phyloP scores from a whole-genome alignment of 2,797 vertebrate species.

The Taeniopygia guttata region DNA sequence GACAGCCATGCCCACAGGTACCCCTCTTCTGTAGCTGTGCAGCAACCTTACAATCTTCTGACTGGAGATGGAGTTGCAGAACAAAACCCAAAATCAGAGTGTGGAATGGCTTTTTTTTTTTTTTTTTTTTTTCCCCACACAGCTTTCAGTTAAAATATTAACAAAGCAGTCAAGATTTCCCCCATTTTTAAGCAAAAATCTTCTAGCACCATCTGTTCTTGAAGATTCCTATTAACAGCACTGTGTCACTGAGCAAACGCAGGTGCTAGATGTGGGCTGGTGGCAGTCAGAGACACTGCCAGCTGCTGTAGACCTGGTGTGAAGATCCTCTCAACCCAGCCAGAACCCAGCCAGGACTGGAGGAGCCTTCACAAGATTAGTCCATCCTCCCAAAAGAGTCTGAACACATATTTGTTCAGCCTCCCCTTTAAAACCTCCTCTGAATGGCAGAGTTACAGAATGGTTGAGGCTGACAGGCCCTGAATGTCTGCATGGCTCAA shows the following conservation, averaged over 20 bases:
- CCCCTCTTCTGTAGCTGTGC: background rate
- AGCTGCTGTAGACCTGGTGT: background rate
- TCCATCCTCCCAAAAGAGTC: background rate
- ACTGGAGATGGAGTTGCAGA: background rate
- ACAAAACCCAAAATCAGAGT: background rate
- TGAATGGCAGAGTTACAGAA: background rate
- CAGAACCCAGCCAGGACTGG: background rate
- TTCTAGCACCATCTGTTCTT: background rate
- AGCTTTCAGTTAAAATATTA: background rate
- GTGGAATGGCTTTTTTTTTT: background rate
- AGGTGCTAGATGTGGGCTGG: background rate
- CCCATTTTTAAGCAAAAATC: background rate
- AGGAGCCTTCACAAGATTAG: background rate
- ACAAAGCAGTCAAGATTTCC: background rate
- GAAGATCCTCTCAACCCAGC: background rate
- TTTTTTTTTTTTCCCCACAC: background rate
- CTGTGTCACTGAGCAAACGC: background rate
- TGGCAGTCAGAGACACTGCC: background rate
- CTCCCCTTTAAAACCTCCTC: background rate
- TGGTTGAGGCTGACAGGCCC: background rate
- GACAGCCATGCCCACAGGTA: background rate
- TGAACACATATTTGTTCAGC: background rate
- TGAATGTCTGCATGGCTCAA: background rate
- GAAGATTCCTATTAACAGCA: background rate
- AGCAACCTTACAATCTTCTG: background rate